Evolutionary conservation across 2,888 invertebrate species (phyloP).

Genomic region (Macaria liturata): DNA sequence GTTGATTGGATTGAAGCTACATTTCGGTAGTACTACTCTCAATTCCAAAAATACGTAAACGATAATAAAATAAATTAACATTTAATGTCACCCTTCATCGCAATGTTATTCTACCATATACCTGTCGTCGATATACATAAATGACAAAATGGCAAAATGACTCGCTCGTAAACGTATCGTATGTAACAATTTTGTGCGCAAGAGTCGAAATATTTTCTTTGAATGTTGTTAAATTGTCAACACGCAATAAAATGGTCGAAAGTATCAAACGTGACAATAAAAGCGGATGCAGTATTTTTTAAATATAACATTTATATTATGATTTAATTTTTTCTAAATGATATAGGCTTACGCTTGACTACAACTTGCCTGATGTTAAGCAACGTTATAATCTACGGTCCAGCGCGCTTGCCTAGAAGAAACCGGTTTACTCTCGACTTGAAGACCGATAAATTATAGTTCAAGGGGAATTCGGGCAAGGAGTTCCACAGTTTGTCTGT

Average conservation of each 20-base stretch:
- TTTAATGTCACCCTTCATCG: constrained; percentile 14
- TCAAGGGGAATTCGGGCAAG: too few species aligned
- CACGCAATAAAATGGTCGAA: constrained; percentile 7
- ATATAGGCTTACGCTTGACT: too few species aligned
- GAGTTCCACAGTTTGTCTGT: too few species aligned
- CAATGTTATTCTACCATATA: constrained; percentile 10
- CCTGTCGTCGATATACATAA: constrained; percentile 16
- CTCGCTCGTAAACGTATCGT: constrained; percentile 13
- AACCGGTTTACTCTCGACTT: too few species aligned
- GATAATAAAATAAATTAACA: constrained; percentile 22
- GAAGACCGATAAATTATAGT: too few species aligned
- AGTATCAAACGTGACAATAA: background rate
- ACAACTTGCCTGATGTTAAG: too few species aligned
- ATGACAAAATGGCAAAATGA: constrained; percentile 13
- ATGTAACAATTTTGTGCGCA: background rate
- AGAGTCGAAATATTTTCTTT: constrained; percentile 19
- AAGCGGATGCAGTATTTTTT: too few species aligned
- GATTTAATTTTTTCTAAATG: too few species aligned
- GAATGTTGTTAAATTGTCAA: background rate
- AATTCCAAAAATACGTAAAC: constrained; percentile 17
- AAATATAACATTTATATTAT: too few species aligned
- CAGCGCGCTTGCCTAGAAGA: too few species aligned
- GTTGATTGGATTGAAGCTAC: too few species aligned
- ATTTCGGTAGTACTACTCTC: constrained; percentile 10
- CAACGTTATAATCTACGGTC: too few species aligned